Evolutionary conservation across 1,140 invertebrate species (phyloP).

Genomic region (Panagrolaimus sp.): DNA sequence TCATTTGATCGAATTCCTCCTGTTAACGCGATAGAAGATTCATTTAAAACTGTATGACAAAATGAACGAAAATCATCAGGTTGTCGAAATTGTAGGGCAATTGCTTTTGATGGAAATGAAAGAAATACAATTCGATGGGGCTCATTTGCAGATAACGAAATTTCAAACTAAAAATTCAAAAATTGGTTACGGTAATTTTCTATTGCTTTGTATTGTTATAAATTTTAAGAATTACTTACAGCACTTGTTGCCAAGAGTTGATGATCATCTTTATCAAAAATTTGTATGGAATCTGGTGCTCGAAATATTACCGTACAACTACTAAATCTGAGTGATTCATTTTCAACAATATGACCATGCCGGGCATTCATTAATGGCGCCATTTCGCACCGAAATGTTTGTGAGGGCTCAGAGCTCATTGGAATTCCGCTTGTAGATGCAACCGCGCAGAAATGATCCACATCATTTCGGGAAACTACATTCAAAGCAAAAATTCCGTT

Average conservation of each 20-base stretch:
- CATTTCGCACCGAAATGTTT: neutral
- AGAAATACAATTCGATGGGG: conserved; percentile 9
- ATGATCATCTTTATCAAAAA: conserved; percentile 2
- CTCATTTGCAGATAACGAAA: neutral
- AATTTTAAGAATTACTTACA: neutral
- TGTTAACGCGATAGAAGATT: conserved; percentile 10
- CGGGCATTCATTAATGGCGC: conserved; percentile 13
- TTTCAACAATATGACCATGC: conserved; percentile 13
- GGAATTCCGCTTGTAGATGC: neutral
- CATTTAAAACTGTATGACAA: conserved; percentile 16
- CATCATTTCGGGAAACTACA: conserved; percentile 13
- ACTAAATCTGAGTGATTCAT: conserved; percentile 6
- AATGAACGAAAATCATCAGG: conserved; percentile 5
- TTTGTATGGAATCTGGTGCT: neutral
- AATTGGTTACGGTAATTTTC: neutral
- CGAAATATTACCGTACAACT: neutral
- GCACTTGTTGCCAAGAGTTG: neutral
- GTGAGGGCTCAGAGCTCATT: neutral
- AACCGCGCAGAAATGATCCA: conserved; percentile 14
- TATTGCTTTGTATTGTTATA: too few species aligned
- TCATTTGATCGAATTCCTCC: neutral
- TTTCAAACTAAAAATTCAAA: conserved; percentile 18
- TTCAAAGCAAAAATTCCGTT: conserved; percentile 19
- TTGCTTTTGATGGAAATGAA: conserved; percentile 12
- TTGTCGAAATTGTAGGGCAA: conserved; percentile 16